These are phyloP conservation scores for Caenorhabditis tropicalis DNA, from an alignment of 1,140 invertebrate species.

Conservation along the genomic window DNA sequence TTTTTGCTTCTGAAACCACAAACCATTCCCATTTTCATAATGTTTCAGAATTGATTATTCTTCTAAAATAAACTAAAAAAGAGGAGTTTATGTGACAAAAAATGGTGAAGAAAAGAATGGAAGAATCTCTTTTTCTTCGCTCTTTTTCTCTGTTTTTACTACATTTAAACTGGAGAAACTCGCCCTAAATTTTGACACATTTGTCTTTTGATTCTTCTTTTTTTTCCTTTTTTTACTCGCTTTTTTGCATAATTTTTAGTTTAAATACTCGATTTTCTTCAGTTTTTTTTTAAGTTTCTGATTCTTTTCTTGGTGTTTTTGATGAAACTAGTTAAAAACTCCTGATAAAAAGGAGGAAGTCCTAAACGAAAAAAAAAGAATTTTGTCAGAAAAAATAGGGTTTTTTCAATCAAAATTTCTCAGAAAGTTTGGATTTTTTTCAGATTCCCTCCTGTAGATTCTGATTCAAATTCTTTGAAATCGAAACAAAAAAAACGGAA, in stretches of 20 bases:
- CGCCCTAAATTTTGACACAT: conserved; percentile 25
- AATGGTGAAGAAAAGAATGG: background rate
- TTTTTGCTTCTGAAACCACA: conserved; percentile 22
- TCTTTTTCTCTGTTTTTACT: background rate
- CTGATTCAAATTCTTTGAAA: too few species aligned
- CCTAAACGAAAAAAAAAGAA: too few species aligned
- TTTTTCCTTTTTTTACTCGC: background rate
- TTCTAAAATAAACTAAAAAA: background rate
- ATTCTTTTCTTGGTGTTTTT: too few species aligned
- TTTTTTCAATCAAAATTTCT: too few species aligned
- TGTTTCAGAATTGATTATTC: background rate
- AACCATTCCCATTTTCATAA: background rate
- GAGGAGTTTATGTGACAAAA: background rate
- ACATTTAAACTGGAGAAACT: background rate
- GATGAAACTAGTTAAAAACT: too few species aligned
- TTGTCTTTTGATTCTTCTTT: conserved; percentile 23
- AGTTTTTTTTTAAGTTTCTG: too few species aligned
- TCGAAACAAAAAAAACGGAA: too few species aligned
- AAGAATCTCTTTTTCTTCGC: background rate
- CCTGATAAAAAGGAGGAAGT: too few species aligned
- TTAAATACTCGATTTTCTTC: too few species aligned
- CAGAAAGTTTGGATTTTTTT: too few species aligned
- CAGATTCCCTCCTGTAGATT: too few species aligned
- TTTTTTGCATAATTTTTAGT: background rate
- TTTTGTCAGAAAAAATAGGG: too few species aligned